Evolutionary conservation across 2,113 vertebrate species (phyloP).

Genomic region (Puntigrus tetrazona): DNA sequence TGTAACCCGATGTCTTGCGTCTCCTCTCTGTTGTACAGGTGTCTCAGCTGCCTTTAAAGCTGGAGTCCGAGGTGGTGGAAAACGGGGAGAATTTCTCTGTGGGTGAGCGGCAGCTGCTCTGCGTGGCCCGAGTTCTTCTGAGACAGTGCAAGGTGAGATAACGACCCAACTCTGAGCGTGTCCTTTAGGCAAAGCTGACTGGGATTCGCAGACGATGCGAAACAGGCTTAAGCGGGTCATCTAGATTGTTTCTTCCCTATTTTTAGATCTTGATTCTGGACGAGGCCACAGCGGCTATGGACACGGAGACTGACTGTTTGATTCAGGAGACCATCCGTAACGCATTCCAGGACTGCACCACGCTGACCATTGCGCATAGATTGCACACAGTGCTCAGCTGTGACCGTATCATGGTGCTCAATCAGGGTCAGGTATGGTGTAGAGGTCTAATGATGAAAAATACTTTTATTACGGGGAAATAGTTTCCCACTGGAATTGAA

Average conservation of each 20-base stretch:
- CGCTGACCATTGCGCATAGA: conserved; percentile 90
- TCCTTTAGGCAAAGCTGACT: neutral
- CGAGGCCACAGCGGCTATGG: conserved; percentile 94
- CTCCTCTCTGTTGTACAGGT: conserved; percentile 71
- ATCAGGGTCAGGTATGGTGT: conserved; percentile 84
- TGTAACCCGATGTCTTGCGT: neutral
- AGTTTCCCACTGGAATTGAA: too few species aligned
- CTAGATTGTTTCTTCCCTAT: neutral
- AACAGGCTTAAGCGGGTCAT: neutral
- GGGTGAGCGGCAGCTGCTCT: conserved; percentile 89
- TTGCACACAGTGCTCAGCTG: conserved; percentile 87
- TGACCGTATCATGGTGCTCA: conserved; percentile 93
- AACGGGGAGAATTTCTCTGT: conserved; percentile 95
- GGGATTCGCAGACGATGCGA: neutral
- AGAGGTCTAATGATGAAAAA: conserved; percentile 20
- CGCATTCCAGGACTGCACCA: conserved; percentile 89
- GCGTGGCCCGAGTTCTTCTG: conserved; percentile 85
- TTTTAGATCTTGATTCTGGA: conserved; percentile 87
- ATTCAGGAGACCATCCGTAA: conserved; percentile 92
- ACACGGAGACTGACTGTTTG: conserved; percentile 86
- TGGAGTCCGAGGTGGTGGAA: conserved; percentile 91
- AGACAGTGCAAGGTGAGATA: conserved; percentile 86
- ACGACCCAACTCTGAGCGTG: neutral
- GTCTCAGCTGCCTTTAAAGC: conserved; percentile 87
- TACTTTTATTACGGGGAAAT: neutral